Conservation (phyloP, 2,888 invertebrate species). For the Dione juno region DNA sequence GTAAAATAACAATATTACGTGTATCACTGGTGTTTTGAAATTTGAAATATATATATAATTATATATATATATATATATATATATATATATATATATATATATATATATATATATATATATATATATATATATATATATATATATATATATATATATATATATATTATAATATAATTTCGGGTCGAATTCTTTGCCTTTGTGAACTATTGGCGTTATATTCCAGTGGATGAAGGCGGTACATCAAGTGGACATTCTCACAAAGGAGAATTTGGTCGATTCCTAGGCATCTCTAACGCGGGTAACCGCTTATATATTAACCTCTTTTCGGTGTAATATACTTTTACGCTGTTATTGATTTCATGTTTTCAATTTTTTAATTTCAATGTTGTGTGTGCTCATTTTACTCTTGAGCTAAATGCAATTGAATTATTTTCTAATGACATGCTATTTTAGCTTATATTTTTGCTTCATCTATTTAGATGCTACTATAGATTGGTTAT, state of each 20-base stretch:
- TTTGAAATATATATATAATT: too few species aligned
- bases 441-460: slow-evolving; percentile 39
- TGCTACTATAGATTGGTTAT: slow-evolving; percentile 3
- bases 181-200: slow-evolving; percentile 40
- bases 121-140: too few species aligned
- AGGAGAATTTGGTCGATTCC: slow-evolving; percentile 86
- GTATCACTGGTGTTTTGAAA: slow-evolving; percentile 32
- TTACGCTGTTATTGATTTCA: slow-evolving; percentile 41
- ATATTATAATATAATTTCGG: neutral
- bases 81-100: too few species aligned
- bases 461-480: slow-evolving; percentile 34
- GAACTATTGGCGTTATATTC: slow-evolving; percentile 68
- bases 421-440: slow-evolving; percentile 17
- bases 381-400: slow-evolving; percentile 51
- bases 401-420: slow-evolving; percentile 45
- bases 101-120: too few species aligned
- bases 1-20: slow-evolving; percentile 51
- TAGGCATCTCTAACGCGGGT: slow-evolving; percentile 86
- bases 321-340: slow-evolving; percentile 62
- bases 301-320: slow-evolving; percentile 71
- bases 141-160: too few species aligned
- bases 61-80: too few species aligned
- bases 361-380: slow-evolving; percentile 42
- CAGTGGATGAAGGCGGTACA: slow-evolving; percentile 81
- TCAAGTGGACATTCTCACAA: slow-evolving; percentile 75